Evolutionary conservation across 1,140 invertebrate genomes (phyloP).

Genomic region (Telenomus remus): DNA sequence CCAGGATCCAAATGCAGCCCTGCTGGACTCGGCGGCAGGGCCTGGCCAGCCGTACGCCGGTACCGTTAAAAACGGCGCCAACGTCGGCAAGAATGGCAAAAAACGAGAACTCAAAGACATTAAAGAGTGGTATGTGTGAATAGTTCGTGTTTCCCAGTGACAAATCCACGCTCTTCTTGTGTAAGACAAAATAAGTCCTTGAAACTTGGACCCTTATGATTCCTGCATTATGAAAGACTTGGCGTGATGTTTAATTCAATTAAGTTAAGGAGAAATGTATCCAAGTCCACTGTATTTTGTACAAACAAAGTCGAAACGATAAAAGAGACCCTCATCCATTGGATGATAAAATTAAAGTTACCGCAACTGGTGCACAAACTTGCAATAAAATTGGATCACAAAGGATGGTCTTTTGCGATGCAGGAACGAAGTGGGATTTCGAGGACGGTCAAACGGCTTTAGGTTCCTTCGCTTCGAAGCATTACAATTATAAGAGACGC

Average conservation of each 20-base stretch:
- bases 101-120: constrained; percentile 90
- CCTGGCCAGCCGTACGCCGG: constrained; percentile 74
- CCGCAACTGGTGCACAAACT: background rate
- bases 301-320: too few species aligned
- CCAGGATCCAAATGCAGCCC: constrained; percentile 84
- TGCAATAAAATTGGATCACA: background rate
- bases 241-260: background rate
- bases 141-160: constrained; percentile 36
- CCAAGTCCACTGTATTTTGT: background rate
- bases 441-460: constrained; percentile 42
- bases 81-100: constrained; percentile 77
- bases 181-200: constrained; percentile 21
- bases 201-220: constrained; percentile 9
- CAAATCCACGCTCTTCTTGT: constrained; percentile 35
- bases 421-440: constrained; percentile 13
- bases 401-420: constrained; percentile 13
- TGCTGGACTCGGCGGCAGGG: constrained; percentile 76
- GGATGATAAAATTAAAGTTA: background rate
- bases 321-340: background rate
- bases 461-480: constrained; percentile 56
- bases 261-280: background rate
- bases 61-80: constrained; percentile 68
- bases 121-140: constrained; percentile 95
- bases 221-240: constrained; percentile 25
- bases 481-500: constrained; percentile 47